Evolutionary conservation across 2,888 invertebrate genomes (phyloP), one percentile per base, ranked within the genome.

Genomic region (Athalia circularis): DNA sequence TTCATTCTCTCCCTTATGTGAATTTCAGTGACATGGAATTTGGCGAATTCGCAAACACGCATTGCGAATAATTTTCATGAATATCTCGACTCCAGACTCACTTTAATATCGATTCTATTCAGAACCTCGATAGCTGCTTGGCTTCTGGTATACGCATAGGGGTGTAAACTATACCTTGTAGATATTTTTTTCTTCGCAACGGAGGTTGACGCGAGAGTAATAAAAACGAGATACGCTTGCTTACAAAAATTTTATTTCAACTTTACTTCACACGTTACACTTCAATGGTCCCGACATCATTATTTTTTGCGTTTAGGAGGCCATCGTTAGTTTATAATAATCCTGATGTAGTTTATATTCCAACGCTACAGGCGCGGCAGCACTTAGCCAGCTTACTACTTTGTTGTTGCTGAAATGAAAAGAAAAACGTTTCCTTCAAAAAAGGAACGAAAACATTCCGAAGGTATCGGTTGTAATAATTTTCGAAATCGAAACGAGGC

Each of bases 381-480:
- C 82, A 78, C 90, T 90, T 65, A 90, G 79, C 90, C 90, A 90
- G 67, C 90, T 90, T 68, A 90, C 87, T 76, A 90, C 80, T 83
- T 86, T 87, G 80, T 90, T 89, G 65, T 86, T 86, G 79, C 90
- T 90, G 82, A 79, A 87, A 84, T 47, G 43, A 80, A 65, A 77
- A 43, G 0, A n/a, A n/a, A 13, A 13, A 13, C n/a, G 4, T 0
- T 13, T 8, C 5, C 4, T 5, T 13, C n/a, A 54, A 54, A 29
- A 1, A 52, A 67, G 7, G 0, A 68, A 68, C 29, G 5, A 11
- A 11, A 52, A 6, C 6, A 11, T 11, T 8, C 9, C 15, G 13
- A 11, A 8, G 9, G 5, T 2, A 15, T 3, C 1, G n/a, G 4
- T 4, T 8, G 15, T 7, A n/a, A 68, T 29, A 0, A 59, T 13